Conservation (phyloP, 2,888 invertebrate genomes). For the Chrysopilus asiliformis region DNA sequence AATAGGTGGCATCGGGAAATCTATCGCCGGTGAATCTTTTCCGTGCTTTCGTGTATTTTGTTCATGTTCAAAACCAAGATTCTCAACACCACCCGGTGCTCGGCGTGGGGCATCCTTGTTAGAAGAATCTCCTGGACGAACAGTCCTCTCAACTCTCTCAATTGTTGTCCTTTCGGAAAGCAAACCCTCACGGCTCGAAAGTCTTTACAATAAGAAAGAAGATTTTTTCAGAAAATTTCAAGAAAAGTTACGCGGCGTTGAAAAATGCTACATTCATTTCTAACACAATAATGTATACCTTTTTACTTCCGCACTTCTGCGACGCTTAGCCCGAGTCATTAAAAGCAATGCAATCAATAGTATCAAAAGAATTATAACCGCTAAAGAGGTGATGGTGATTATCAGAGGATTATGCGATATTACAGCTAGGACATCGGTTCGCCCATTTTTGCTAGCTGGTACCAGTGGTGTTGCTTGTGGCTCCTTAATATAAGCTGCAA, state of each 20-base stretch:
- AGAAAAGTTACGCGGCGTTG: too few relatives aligned
- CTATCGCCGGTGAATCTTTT: conserved; percentile 11
- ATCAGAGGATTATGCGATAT: conserved; percentile 30
- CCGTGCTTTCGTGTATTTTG: too few relatives aligned
- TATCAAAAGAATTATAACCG: conserved; percentile 28
- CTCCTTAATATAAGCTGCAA: conserved; percentile 31
- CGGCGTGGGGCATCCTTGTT: conserved; percentile 5
- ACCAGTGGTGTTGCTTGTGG: conserved; percentile 35
- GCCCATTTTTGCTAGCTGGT: conserved; percentile 27
- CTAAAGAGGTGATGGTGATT: conserved; percentile 27
- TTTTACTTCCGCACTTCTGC: conserved; percentile 23
- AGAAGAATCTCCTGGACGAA: conserved; percentile 1
- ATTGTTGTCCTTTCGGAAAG: conserved; percentile 4
- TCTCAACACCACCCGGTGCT: conserved; percentile 25
- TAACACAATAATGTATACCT: conserved; percentile 26
- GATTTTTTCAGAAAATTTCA: too few relatives aligned
- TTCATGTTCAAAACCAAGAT: conserved; percentile 30
- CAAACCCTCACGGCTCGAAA: conserved; percentile 11
- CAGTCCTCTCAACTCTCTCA: not conserved
- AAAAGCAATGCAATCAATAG: conserved; percentile 25
- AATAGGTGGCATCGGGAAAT: conserved; percentile 20
- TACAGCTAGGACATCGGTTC: conserved; percentile 25
- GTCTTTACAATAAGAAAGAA: conserved; percentile 7
- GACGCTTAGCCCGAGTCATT: conserved; percentile 26
- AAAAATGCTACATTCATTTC: too few relatives aligned